A percentile compares a stretch with the other conserved stretches of the same genome.
These are phyloP conservation scores for Amphiduros pacificus DNA, from an alignment of 2,888 invertebrate genomes.

Conservation along the genomic window DNA sequence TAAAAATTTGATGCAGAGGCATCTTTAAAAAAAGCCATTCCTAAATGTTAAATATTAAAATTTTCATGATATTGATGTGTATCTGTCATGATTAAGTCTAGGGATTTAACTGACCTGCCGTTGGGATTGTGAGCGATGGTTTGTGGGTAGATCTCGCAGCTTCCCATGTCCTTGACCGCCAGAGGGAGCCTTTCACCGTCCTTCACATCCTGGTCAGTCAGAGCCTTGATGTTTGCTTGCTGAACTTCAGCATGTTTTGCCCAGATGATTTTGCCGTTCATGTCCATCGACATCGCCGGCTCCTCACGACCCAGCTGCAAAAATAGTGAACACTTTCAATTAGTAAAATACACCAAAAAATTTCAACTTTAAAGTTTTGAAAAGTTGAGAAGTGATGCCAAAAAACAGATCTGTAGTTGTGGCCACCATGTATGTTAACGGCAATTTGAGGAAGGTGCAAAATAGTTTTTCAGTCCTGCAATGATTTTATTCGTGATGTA, in stretches of 20 bases:
- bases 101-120: conserved; percentile 68
- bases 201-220: conserved; percentile 66
- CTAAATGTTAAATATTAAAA: no score
- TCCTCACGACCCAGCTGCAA: conserved; percentile 88
- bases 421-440: no score
- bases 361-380: neutral
- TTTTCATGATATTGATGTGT: no score
- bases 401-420: no score
- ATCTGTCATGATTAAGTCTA: no score
- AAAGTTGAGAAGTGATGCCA: neutral
- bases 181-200: conserved; percentile 93
- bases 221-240: conserved; percentile 83
- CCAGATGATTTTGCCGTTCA: conserved; percentile 97
- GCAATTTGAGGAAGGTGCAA: no score
- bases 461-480: no score
- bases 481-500: no score
- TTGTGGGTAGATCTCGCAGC: conserved; percentile 98
- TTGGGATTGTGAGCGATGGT: conserved; percentile 98
- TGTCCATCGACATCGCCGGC: conserved; percentile 99
- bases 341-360: neutral
- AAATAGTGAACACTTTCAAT: neutral
- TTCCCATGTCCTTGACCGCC: conserved; percentile 97
- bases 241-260: conserved; percentile 98
- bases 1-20: no score
- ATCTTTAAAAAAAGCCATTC: no score